A percentile compares a stretch with the other conserved stretches of the same genome.
These are phyloP conservation scores for Enteromius anoplus DNA, from an alignment of 2,797 vertebrate genomes.

Conservation along the genomic window DNA sequence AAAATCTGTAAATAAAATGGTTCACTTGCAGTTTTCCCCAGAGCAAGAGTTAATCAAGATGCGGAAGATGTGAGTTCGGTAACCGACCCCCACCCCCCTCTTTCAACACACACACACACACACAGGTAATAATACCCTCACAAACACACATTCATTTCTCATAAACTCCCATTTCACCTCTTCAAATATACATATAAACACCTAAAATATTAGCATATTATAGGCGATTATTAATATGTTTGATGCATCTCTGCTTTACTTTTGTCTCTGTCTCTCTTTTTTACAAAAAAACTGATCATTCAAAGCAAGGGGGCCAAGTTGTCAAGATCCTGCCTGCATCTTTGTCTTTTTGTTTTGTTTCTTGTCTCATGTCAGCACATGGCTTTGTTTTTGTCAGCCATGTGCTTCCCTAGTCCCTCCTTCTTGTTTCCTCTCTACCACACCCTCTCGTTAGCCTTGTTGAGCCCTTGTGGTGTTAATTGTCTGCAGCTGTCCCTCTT, in stretches of 20 bases:
- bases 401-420: too few relatives aligned
- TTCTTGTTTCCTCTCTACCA: too few relatives aligned
- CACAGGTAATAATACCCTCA: background rate
- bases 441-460: too few relatives aligned
- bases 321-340: too few relatives aligned
- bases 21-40: constrained; percentile 45
- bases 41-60: constrained; percentile 33
- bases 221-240: background rate
- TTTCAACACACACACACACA: constrained; percentile 24
- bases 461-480: too few relatives aligned
- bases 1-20: constrained; percentile 48
- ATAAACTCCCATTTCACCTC: background rate
- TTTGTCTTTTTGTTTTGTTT: too few relatives aligned
- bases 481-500: too few relatives aligned
- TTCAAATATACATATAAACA: background rate
- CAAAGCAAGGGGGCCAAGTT: background rate
- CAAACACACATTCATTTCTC: background rate
- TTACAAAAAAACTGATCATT: background rate
- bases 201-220: background rate
- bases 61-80: constrained; percentile 26
- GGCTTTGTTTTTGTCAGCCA: too few relatives aligned
- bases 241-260: background rate
- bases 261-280: background rate
- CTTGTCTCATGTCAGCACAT: too few relatives aligned
- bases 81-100: background rate